Conservation (phyloP, 2,888 invertebrate species). For the Empis stercorea region DNA sequence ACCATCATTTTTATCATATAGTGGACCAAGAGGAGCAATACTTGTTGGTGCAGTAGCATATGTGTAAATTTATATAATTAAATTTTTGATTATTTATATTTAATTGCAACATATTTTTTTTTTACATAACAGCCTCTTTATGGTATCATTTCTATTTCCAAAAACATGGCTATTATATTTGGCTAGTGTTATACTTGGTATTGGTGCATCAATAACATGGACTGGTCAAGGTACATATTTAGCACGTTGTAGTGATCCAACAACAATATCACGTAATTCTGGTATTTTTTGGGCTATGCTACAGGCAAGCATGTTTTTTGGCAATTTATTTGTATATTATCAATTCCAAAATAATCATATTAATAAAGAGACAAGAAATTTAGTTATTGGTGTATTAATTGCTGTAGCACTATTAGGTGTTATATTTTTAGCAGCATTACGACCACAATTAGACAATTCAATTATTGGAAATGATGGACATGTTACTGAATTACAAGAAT, state of each 20-base stretch:
- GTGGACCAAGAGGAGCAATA: constrained; percentile 82
- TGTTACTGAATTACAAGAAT: constrained; percentile 35
- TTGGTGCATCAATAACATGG: constrained; percentile 92
- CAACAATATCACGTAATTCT: constrained; percentile 85
- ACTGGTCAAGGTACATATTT: constrained; percentile 89
- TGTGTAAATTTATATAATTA: constrained; percentile 38
- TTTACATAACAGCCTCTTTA: constrained; percentile 52
- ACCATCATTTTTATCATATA: constrained; percentile 75
- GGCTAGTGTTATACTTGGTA: constrained; percentile 73
- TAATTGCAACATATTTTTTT: not conserved
- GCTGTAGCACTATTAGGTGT: constrained; percentile 59
- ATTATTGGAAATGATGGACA: constrained; percentile 11
- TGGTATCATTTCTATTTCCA: constrained; percentile 75
- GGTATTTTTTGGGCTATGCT: constrained; percentile 96
- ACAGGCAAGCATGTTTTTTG: constrained; percentile 87
- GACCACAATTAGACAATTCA: constrained; percentile 41
- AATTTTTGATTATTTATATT: too few species aligned
- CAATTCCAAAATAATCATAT: constrained; percentile 73
- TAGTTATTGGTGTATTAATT: constrained; percentile 72
- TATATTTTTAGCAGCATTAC: constrained; percentile 49
- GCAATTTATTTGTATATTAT: constrained; percentile 89
- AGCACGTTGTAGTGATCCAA: constrained; percentile 75
- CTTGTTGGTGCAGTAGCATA: constrained; percentile 71
- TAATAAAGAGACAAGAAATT: constrained; percentile 52
- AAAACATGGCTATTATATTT: constrained; percentile 70